Evolutionary conservation across 2,113 vertebrate species (phyloP).

Genomic region (Ptilonorhynchus violaceus): DNA sequence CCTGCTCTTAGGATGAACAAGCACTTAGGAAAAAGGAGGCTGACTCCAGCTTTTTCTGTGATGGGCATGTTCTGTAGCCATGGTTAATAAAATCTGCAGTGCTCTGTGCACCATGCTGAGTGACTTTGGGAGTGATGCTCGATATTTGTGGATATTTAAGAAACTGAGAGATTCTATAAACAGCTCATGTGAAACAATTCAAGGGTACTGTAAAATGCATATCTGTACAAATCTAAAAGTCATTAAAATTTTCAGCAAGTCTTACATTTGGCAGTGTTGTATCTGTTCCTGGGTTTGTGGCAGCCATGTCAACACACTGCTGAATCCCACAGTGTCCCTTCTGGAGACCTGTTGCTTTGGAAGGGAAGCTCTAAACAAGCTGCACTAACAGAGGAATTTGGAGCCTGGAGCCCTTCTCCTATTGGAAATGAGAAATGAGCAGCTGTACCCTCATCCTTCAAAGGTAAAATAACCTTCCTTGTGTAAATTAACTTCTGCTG

Average conservation of each 20-base stretch:
- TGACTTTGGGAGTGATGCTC: not conserved
- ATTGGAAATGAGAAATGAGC: not conserved
- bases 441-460: not conserved
- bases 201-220: not conserved
- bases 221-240: not conserved
- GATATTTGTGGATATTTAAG: not conserved
- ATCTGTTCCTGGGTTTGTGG: not conserved
- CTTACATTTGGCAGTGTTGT: not conserved
- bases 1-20: not conserved
- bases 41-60: not conserved
- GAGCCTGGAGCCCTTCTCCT: not conserved
- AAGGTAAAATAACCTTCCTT: not conserved
- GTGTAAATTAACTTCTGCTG: not conserved
- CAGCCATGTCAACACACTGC: rapidly evolving
- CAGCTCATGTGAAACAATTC: not conserved
- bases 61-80: not conserved
- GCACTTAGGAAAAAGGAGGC: not conserved
- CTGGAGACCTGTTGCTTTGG: not conserved
- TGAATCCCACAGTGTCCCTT: not conserved
- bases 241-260: constrained; percentile 19
- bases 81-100: not conserved
- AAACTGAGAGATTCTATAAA: not conserved
- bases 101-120: not conserved
- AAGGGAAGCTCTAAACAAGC: not conserved
- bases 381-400: rapidly evolving